Evolutionary conservation across 2,113 vertebrate species (phyloP).

Genomic region (Hyperopisus bebe): DNA sequence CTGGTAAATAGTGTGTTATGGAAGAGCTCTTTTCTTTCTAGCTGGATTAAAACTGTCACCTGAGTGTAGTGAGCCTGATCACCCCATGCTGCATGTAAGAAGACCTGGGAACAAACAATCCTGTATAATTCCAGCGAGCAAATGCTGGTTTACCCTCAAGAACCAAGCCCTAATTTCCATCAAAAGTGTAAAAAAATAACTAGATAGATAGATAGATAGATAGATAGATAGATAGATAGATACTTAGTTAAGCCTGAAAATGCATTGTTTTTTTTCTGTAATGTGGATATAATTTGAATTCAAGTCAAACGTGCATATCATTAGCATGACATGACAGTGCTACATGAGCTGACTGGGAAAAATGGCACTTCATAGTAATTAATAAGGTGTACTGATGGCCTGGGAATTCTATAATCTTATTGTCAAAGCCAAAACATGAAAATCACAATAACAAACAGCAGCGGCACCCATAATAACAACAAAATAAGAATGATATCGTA

Average conservation of each 20-base stretch:
- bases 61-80: background rate
- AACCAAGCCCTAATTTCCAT: background rate
- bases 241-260: background rate
- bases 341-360: background rate
- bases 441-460: background rate
- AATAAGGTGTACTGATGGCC: background rate
- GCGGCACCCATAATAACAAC: background rate
- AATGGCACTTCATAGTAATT: background rate
- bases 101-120: background rate
- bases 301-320: background rate
- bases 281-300: background rate
- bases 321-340: background rate
- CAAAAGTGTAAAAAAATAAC: background rate
- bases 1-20: background rate
- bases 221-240: background rate
- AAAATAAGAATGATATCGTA: background rate
- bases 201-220: background rate
- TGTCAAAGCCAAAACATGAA: background rate
- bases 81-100: background rate
- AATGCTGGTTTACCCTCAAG: background rate
- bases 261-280: background rate
- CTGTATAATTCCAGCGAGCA: background rate
- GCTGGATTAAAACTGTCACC: background rate
- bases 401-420: background rate
- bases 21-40: background rate